Base-by-base conservation (phyloP, 1,140 invertebrate genomes). In the Anthonomus grandis region DNA sequence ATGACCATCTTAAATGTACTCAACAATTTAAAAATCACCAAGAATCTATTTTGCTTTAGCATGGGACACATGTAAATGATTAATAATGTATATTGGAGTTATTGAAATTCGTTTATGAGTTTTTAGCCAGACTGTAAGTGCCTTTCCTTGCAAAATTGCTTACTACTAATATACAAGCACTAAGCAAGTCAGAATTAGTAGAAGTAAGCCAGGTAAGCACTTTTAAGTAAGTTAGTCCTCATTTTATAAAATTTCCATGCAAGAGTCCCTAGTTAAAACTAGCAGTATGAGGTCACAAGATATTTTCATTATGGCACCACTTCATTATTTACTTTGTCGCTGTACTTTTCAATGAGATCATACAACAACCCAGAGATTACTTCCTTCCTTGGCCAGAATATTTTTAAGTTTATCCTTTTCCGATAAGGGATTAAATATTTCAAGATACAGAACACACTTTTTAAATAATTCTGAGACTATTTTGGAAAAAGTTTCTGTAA, bases 101-200 rank as follows among this genome's bases (percentile, higher is more conserved):
- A 37, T 65, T 68, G 27, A 69, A 59, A 22, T 65, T 65, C 18
- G 41, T 62, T 64, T 68, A 93, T 73, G 36, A 95, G 75, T 69
- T 87, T 86, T 62, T 85, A 81, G 66, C 86, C 86, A 34, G 93
- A 71, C 92, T 93, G 68, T 93, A 87, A 15, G 81, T 81, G 74
- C 94, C 91, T 68, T 85, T 87, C 36, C 91, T 76, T 2, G 91
- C 91, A 78, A 95, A 94, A 75, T 95, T 95, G 1, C 90, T 90
- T 64, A 93, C 82, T 2, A 91, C 89, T 38, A 94, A 78, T 8
- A 91, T 85, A 0, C 57, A 90, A 22, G 91, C 87, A 15, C 86
- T 83, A 64, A 90, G 78, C 8, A 95, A 74, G 74, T 90, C 86
- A 53, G 85, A 81, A 66, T 90, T 84, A 9, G 77, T 69, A 0